Evolutionary conservation across 1,140 invertebrate genomes (phyloP), one percentile per base, ranked within the genome.

Genomic region (Ptiloglossa arizonensis): DNA sequence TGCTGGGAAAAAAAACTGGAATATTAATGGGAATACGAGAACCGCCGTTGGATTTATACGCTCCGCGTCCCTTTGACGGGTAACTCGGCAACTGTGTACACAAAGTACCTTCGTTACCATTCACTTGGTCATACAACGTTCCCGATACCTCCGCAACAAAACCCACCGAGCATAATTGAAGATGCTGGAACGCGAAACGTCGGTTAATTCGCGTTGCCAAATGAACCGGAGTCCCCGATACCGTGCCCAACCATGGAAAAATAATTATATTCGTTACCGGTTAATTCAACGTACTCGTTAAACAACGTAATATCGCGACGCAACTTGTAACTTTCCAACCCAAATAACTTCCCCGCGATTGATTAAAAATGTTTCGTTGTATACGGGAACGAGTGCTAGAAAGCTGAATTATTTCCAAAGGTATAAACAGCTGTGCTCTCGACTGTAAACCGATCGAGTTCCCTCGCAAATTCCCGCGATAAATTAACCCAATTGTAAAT

Each of bases 11-110:
- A 76, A 77, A 70, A 27, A n/a, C 68, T 54, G 38, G 35, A 19
- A 38, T 60, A 76, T 76, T 69, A 69, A 76, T 60, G 66, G 44
- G 32, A 76, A 57, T 46, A 32, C 50, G 50, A 62, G 35, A 5
- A 6, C 41, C 44, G 17, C 8, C 27, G 44, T 32, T 15, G 27
- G 44, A 66, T 66, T 32, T 29, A 5, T 32, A 19, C 41, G 22
- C 29, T 15, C 35, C 32, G n/a, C 8, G 5, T 69, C 13, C 41
- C 35, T 59, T 76, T 69, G 41, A 60, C 44, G 29, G 4, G 46
- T 56, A n/a, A 38, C 22, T 22, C 52, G 2, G 19, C 52, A n/a
- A 63, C 32, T 48, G 3, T 5, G 41, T 1, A 2, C 5, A 9
- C 52, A 69, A 54, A 69, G 38, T 46, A 29, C 41, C 19, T 56